Percentiles rank a stretch among this genome's conserved stretches.
Evolutionary conservation across 1,140 invertebrate genomes (phyloP).

Genomic region (Dendroctonus valens): DNA sequence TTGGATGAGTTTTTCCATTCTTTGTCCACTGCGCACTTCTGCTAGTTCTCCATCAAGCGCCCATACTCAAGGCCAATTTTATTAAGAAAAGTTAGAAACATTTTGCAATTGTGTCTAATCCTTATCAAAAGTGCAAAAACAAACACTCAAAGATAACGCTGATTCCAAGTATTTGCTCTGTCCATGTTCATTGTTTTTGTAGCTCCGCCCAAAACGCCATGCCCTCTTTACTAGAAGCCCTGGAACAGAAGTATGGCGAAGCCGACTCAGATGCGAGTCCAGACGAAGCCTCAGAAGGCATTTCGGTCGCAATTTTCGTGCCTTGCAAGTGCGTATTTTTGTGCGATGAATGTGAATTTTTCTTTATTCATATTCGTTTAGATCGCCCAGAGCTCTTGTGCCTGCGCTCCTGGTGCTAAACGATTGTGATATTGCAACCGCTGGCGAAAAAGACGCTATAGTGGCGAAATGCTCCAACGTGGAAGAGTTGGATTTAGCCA

Average conservation of each 20-base stretch:
- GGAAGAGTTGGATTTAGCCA: conserved; percentile 85
- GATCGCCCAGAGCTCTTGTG: conserved; percentile 71
- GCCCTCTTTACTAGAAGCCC: conserved; percentile 80
- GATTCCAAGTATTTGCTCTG: not conserved
- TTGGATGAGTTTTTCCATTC: too few relatives aligned
- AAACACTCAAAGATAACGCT: not conserved
- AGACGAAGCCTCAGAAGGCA: conserved; percentile 54
- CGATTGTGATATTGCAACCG: conserved; percentile 82
- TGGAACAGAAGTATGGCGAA: conserved; percentile 77
- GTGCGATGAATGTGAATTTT: not conserved
- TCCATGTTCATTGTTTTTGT: not conserved
- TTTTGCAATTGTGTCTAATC: not conserved
- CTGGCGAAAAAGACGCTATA: conserved; percentile 75
- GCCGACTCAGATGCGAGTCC: conserved; percentile 56
- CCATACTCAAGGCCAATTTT: not conserved
- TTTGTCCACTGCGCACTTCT: not conserved
- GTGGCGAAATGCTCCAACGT: conserved; percentile 80
- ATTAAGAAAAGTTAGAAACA: not conserved
- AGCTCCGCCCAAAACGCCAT: conserved; percentile 53
- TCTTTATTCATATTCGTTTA: not conserved
- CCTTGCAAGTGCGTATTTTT: conserved; percentile 57
- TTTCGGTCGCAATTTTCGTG: conserved; percentile 76
- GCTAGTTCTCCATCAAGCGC: too few relatives aligned
- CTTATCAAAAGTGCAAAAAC: not conserved
- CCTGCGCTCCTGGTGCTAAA: conserved; percentile 85